Base-by-base conservation (phyloP, 2,113 vertebrate genomes). In the Poeciliopsis prolifica region DNA sequence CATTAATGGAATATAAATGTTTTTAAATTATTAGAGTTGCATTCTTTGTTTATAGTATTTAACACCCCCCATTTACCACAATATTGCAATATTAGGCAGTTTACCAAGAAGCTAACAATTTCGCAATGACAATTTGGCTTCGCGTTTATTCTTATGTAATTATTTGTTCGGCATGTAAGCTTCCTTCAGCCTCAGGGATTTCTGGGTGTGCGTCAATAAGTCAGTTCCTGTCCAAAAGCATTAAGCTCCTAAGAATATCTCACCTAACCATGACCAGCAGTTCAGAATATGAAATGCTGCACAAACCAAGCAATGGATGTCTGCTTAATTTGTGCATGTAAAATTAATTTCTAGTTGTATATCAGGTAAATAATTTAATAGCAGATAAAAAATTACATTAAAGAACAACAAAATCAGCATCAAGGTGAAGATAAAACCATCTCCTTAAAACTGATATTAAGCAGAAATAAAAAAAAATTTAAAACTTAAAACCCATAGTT, bases 221-320 rank as follows among this genome's bases (percentile, higher is more conserved):
- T 80, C 4, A 42, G 28, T 7, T 26, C 33, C 22, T 65, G 60
- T 35, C 58, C 72, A 61, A 64, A 72, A 8, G 12, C 35, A 15
- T 64, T 62, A 65, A 65, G 63, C 48, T 35, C 31, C 67, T 58
- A 68, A 68, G 6, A 67, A 17, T 11, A 0, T 70, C 40, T 74
- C 61, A 79, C 62, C 40, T 80, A 67, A 72, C 29, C n/a, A 13
- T 30, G 33, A 44, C 33, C 54, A 31, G 40, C 62, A 48, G 58
- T 17, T n/a, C n/a, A 33, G 13, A 61, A 17, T 4, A 5, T 12
- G 6, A 26, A 54, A 17, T 66, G 9, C 70, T 28, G 60, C 28
- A 31, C 15, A 31, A n/a, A 37, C 31, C 35, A 37, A 37, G 31
- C 35, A 11, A 22, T 37, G 35, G 10, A 37, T 37, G 11, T 37